Conservation (phyloP, 2,797 vertebrate species). For the Pipistrellus nathusii region DNA sequence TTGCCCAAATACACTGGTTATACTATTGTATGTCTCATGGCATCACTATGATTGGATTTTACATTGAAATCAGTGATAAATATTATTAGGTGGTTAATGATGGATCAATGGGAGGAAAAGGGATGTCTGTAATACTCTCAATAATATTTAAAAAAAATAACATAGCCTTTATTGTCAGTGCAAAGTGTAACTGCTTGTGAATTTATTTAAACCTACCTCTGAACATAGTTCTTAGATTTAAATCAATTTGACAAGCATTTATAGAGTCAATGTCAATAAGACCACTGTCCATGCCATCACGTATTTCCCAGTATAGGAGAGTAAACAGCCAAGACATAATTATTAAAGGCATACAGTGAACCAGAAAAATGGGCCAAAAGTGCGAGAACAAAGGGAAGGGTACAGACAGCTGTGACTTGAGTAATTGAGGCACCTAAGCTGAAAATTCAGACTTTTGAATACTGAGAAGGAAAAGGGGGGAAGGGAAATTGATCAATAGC, state of each 20-base stretch:
- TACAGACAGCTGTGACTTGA: not conserved
- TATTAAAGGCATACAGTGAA: not conserved
- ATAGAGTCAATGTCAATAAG: not conserved
- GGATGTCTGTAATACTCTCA: too few relatives aligned
- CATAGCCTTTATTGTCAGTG: not conserved
- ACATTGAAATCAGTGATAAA: conserved; percentile 35
- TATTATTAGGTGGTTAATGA: conserved; percentile 44
- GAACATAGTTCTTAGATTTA: not conserved
- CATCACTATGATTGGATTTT: conserved; percentile 19
- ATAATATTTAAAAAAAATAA: not conserved
- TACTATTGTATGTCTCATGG: not conserved
- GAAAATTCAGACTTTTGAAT: not conserved
- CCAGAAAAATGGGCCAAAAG: not conserved
- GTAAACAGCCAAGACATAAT: not conserved
- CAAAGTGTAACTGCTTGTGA: conserved; percentile 39
- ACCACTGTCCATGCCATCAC: not conserved
- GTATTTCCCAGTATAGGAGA: not conserved
- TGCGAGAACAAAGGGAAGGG: not conserved
- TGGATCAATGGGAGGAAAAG: too few relatives aligned
- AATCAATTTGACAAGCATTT: conserved; percentile 15
- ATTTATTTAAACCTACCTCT: not conserved
- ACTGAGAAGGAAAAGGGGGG: not conserved
- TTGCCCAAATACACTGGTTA: not conserved
- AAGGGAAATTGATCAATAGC: not conserved
- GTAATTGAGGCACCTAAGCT: not conserved